Evolutionary conservation across 37 sponge, comb jelly and placozoan genomes (phyloP).

Genomic region (Geodia barretti): DNA sequence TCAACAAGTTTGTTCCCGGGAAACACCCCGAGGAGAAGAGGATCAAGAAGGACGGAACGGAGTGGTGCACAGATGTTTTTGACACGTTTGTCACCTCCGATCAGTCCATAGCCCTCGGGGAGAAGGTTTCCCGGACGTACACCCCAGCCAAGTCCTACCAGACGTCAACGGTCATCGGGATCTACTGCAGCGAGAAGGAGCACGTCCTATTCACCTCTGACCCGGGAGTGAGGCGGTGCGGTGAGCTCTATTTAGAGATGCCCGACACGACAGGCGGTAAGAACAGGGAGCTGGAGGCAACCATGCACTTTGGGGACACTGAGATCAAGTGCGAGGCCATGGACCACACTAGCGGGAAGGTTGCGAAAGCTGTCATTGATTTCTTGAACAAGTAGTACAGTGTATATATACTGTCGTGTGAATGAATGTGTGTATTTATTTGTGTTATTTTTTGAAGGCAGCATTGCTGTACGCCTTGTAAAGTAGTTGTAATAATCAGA

Average conservation of each 20-base stretch:
- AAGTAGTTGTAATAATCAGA: constrained; percentile 49
- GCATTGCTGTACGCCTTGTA: constrained; percentile 43
- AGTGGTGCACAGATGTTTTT: constrained; percentile 89
- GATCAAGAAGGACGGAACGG: constrained; percentile 62
- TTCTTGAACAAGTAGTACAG: constrained; percentile 52
- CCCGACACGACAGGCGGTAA: constrained; percentile 45
- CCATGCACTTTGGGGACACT: constrained; percentile 87
- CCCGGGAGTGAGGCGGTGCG: constrained; percentile 63
- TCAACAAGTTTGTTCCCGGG: constrained; percentile 71
- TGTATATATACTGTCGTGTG: no score
- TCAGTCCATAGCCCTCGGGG: constrained; percentile 68
- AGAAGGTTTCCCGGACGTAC: constrained; percentile 70
- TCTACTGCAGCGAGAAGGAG: constrained; percentile 70
- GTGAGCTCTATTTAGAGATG: constrained; percentile 80
- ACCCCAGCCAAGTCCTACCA: constrained; percentile 73
- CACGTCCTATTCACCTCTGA: constrained; percentile 70
- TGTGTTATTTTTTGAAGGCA: constrained; percentile 14
- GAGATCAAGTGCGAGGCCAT: constrained; percentile 66
- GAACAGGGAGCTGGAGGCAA: constrained; percentile 61
- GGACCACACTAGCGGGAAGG: constrained; percentile 56
- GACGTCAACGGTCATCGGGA: constrained; percentile 64
- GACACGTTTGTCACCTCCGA: constrained; percentile 76
- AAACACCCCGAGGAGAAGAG: constrained; percentile 77
- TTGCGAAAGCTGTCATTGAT: constrained; percentile 56
- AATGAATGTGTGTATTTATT: no score